Base-by-base conservation (phyloP, 2,113 vertebrate genomes). In the Herpetotheres cachinnans region DNA sequence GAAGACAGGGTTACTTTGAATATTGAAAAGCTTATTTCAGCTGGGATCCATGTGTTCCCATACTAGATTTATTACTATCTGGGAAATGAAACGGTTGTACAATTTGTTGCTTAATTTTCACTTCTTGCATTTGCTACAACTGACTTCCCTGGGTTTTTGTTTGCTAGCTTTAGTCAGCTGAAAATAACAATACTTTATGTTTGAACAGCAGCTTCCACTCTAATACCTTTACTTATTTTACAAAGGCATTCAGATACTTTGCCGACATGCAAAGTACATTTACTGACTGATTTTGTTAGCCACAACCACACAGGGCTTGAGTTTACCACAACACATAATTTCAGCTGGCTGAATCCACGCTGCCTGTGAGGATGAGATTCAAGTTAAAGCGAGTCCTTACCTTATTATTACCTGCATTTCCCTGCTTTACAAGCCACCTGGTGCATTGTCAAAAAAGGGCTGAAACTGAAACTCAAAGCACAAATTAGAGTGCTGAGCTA, bases 171-270 rank as follows among this genome's bases (percentile, higher is more conserved):
- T 76, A 22, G 54, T 93, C 77, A 95, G 71, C 55, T 91, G 72
- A 91, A 95, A 94, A 86, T 76, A 92, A 89, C 89, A 92, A 76
- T 76, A 74, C 55, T 80, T 76, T 58, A 32, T 90, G 69, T 89
- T 61, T 82, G 81, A 89, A 36, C 86, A 83, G 72, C 67, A 83
- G 40, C 69, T 95, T 93, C 22, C 27, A 46, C 10, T 46, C 58
- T 88, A 87, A 90, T 82, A 62, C 59, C 67, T 93, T 86, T 40
- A 72, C 77, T 67, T 94, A 40, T 34, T 92, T 92, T 59, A 91
- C 72, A 93, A 83, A 92, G 46, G 42, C 82, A 30, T 25, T 67
- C 55, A 46, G 67, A 78, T 82, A 52, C 40, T n/a, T 65, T 61
- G 32, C 30, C 9, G 1, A 69, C 29, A 19, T 44, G 38, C 42